Percentiles rank a stretch among this genome's conserved stretches.
Evolutionary conservation across 2,797 vertebrate genomes (phyloP).

Genomic region (Melanotaenia nigrans): DNA sequence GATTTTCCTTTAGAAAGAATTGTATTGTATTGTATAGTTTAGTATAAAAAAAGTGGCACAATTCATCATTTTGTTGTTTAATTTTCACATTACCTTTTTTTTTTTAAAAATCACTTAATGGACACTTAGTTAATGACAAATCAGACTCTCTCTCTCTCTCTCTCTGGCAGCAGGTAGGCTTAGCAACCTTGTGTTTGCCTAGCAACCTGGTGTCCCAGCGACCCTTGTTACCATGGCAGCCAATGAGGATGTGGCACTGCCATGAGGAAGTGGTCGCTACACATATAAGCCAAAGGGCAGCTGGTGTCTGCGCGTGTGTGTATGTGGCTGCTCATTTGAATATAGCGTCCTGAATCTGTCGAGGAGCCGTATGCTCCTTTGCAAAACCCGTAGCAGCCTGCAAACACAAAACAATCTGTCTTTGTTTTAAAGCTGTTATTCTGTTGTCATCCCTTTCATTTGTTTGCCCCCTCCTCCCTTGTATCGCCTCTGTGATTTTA

Average conservation of each 20-base stretch:
- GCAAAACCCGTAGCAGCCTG: conserved; percentile 88
- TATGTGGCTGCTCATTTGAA: conserved; percentile 91
- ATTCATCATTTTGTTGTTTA: neutral
- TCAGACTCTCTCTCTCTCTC: conserved; percentile 14
- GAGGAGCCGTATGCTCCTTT: conserved; percentile 94
- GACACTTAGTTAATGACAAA: conserved; percentile 40
- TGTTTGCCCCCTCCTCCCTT: conserved; percentile 50
- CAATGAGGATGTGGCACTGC: conserved; percentile 82
- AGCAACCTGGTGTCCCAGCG: conserved; percentile 70
- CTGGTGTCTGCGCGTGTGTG: conserved; percentile 77
- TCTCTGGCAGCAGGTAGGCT: conserved; percentile 54
- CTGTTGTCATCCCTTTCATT: conserved; percentile 73
- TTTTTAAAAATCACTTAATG: conserved; percentile 12
- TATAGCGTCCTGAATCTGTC: conserved; percentile 98
- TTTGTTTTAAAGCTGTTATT: conserved; percentile 87
- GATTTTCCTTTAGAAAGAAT: neutral
- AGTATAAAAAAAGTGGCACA: neutral
- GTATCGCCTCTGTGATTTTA: conserved; percentile 36
- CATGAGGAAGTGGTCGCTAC: conserved; percentile 88
- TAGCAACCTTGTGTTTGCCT: conserved; percentile 73
- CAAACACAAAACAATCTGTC: conserved; percentile 92
- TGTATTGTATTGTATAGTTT: no score
- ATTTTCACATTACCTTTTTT: neutral
- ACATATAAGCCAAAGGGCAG: conserved; percentile 91
- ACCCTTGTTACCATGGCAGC: conserved; percentile 78